phyloP scores from a whole-genome alignment of 2,797 vertebrate species.

The Fratercula arctica region DNA sequence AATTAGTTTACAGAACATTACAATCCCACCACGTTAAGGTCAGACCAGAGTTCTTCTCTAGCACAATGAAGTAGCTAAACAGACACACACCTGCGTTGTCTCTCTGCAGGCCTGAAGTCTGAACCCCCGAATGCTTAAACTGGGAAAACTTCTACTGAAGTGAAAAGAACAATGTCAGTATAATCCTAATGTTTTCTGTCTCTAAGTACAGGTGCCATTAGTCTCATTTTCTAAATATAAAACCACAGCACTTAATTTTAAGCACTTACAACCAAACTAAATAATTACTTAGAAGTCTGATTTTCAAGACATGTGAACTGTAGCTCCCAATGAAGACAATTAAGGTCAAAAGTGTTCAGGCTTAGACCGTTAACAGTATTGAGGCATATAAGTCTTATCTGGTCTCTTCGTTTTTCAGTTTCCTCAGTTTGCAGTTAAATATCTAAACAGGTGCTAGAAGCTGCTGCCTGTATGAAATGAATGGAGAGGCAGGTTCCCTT shows the following conservation, averaged over 20 bases:
- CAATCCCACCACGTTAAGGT: background rate
- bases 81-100: rapidly evolving
- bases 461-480: background rate
- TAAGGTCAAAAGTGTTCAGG: background rate
- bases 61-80: background rate
- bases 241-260: background rate
- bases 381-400: background rate
- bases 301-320: background rate
- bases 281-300: background rate
- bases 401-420: background rate
- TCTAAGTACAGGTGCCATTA: background rate
- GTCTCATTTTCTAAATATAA: background rate
- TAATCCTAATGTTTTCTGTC: background rate
- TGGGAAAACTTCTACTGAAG: background rate
- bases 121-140: background rate
- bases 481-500: background rate
- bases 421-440: background rate
- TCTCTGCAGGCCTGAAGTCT: background rate
- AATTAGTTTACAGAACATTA: background rate
- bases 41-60: background rate
- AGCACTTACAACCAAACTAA: background rate
- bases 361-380: background rate
- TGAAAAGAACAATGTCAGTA: background rate
- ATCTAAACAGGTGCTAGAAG: background rate
- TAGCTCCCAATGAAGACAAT: background rate